Evolutionary conservation across 2,113 vertebrate genomes (phyloP).

Genomic region (Odontophorus gujanensis): DNA sequence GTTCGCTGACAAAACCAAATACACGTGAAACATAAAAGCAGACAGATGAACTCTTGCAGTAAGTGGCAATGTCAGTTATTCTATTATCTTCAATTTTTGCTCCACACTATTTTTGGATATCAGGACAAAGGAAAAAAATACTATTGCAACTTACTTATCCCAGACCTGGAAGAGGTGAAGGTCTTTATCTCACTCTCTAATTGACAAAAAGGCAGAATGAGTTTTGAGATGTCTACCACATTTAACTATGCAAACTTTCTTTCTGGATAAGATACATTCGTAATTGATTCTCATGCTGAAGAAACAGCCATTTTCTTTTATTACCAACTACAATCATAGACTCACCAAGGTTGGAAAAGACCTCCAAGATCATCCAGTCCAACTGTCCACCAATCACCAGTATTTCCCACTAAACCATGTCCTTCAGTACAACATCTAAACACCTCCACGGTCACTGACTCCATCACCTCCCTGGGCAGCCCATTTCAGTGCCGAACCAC

Average conservation of each 20-base stretch:
- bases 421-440: no score
- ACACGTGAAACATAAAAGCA: not conserved
- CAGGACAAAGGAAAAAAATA: not conserved
- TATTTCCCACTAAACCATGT: no score
- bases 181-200: not conserved
- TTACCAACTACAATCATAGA: not conserved
- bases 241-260: not conserved
- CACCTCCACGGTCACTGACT: no score
- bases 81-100: not conserved
- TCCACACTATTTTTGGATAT: not conserved
- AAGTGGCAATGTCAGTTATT: not conserved
- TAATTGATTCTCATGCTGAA: not conserved
- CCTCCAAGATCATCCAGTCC: no score
- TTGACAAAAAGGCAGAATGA: not conserved
- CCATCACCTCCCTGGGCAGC: no score
- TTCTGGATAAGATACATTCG: not conserved
- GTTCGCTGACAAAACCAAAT: slow-evolving; percentile 33
- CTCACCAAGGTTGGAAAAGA: no score
- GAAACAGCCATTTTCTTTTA: not conserved
- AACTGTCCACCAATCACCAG: no score
- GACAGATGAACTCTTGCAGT: not conserved
- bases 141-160: not conserved
- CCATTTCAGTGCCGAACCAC: no score
- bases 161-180: not conserved
- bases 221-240: not conserved